Evolutionary conservation across 2,888 invertebrate species (phyloP), one percentile per base, ranked within the genome.

Genomic region (Aromia moschata): DNA sequence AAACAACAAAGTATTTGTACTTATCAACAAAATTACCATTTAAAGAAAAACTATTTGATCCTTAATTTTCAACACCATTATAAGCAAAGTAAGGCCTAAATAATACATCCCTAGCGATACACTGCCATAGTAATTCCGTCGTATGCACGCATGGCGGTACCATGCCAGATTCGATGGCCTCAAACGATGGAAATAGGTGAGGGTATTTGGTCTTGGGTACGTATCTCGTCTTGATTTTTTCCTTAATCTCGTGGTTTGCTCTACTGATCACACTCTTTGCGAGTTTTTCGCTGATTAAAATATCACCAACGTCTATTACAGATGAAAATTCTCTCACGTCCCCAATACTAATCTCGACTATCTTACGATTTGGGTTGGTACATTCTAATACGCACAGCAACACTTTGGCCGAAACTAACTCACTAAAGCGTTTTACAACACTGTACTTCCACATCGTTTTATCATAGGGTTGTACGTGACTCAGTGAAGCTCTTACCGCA

Each of bases 401-500:
- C 16, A 62, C 18, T 52, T 63, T 63, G 10, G 36, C 44, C 12
- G 38, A 30, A 11, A 54, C 52, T 1, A 62, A 17, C n/a, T 63
- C 56, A 25, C 45, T 36, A 25, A 65, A 65, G 25, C 49, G 45
- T 25, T 56, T 51, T 9, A 51, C 40, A 17, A 51, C 56, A 11
- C 51, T 25, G 9, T 30, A 37, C 7, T 56, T 46, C 65, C 65
- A 65, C 9, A 30, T 44, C 14, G 44, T 30, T 1, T 54, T 51
- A 15, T 57, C 44, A 20, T 30, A 17, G 14, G 65, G 62, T 45
- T 56, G 58, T 9, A 65, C 16, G 11, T 56, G 56, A 36, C 46
- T 33, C 33, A 65, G 52, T 12, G 56, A 47, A 57, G 62, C 59
- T 43, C 65, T 60, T 16, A 62, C 54, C 7, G 62, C 55, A 57